phyloP scores from a whole-genome alignment of 1,140 invertebrate species.

The Zaprionus inermis region DNA sequence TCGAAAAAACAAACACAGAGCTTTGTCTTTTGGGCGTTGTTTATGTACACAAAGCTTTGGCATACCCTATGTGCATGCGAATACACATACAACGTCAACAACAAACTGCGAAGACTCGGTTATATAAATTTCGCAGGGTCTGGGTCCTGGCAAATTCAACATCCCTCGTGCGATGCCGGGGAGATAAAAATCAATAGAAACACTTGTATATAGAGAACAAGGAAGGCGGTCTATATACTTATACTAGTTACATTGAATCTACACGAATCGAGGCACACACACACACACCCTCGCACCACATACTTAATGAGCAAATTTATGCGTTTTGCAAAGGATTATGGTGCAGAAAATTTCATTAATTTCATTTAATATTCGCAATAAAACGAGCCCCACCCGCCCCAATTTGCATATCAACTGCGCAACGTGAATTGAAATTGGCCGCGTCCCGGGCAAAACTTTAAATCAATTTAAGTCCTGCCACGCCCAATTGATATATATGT shows the following conservation, averaged over 20 bases:
- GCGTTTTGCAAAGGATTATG: constrained; percentile 82
- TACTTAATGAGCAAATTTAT: constrained; percentile 78
- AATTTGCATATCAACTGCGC: constrained; percentile 67
- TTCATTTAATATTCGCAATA: constrained; percentile 82
- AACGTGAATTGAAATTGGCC: constrained; percentile 14
- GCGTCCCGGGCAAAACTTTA: constrained; percentile 2
- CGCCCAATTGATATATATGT: constrained; percentile 27
- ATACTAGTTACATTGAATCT: constrained; percentile 41
- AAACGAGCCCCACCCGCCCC: constrained; percentile 54
- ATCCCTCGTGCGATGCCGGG: constrained; percentile 65
- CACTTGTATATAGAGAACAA: constrained; percentile 33
- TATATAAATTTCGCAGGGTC: constrained; percentile 40
- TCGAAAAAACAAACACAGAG: constrained; percentile 64
- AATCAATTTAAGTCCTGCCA: constrained; percentile 20
- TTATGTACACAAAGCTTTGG: constrained; percentile 63
- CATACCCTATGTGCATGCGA: constrained; percentile 31
- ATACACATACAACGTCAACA: background rate
- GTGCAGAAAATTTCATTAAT: constrained; percentile 81
- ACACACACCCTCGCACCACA: constrained; percentile 3
- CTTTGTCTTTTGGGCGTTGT: constrained; percentile 60
- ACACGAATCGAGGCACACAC: constrained; percentile 49
- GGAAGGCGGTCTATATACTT: constrained; percentile 34
- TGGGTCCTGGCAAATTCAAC: constrained; percentile 57
- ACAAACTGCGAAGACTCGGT: constrained; percentile 14
- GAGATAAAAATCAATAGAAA: constrained; percentile 78